A percentile compares a stretch with the other conserved stretches of the same genome.
Evolutionary conservation across 2,888 invertebrate genomes (phyloP).

Genomic region (Tenthredo notha): DNA sequence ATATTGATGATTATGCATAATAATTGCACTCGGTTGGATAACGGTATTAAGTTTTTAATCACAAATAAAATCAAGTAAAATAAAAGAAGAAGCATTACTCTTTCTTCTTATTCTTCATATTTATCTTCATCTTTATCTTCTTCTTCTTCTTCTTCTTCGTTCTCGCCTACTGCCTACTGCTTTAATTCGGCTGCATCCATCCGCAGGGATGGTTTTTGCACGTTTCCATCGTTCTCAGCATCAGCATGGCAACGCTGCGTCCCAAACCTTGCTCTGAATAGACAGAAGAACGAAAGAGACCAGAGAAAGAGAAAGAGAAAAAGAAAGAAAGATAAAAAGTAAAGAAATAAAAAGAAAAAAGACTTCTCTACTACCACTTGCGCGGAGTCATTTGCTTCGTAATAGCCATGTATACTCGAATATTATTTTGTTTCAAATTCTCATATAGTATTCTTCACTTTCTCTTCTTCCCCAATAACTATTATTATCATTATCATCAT

Average conservation of each 20-base stretch:
- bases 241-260: slow-evolving; percentile 73
- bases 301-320: slow-evolving; percentile 50
- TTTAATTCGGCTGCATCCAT: not conserved
- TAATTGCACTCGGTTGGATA: not conserved
- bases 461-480: not conserved
- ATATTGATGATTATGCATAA: not conserved
- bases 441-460: not conserved
- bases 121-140: too few species aligned
- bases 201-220: slow-evolving; percentile 69
- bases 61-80: not conserved
- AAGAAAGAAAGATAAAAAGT: slow-evolving; percentile 55
- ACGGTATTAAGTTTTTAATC: slow-evolving; percentile 5
- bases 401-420: not conserved
- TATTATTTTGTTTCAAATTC: not conserved
- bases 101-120: not conserved
- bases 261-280: slow-evolving; percentile 59
- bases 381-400: slow-evolving; percentile 39
- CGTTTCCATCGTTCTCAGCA: slow-evolving; percentile 67
- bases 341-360: slow-evolving; percentile 45
- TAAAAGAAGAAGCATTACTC: not conserved
- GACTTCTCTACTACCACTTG: slow-evolving; percentile 18
- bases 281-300: slow-evolving; percentile 58
- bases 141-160: too few species aligned
- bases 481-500: not conserved
- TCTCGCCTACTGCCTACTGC: not conserved